Base-by-base conservation (phyloP, 2,113 vertebrate species). In the Myodes glareolus region DNA sequence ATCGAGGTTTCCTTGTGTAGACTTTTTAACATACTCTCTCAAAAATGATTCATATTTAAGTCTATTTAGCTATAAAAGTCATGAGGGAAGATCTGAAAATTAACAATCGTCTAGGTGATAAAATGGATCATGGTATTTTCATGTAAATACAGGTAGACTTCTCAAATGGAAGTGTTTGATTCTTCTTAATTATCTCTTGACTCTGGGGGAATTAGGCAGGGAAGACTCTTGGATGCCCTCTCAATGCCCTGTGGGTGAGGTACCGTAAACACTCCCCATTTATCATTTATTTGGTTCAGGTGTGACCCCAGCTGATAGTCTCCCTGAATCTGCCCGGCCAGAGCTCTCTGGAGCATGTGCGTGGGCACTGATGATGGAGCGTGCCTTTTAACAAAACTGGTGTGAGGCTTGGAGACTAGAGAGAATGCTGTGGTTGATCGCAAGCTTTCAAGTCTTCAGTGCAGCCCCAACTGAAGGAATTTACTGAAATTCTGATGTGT, bases 391-490 rank as follows among this genome's bases (percentile, higher is more conserved):
- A 58, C 65, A 67, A 67, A 67, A 67, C 13, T 68, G 67, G 67
- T 68, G 13, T 33, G 67, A 68, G 11, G 0, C n/a, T 82, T 5
- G 55, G 2, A 11, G 23, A 21, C 36, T 13, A 17, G 58, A 70
- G 72, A 33, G 47, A 16, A 4, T 0, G 13, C 42, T 27, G 0
- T 0, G 16, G 25, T 42, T 4, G 73, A 47, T 19, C 6, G 6
- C 4, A 33, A 31, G 6, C 7, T 2, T 7, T 1, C 3, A 0
- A 2, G 31, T 29, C 0, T 25, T 47, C 17, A 3, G 8, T 0
- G 0, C 23, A 1, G 67, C 7, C 16, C 55, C 2, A 25, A 36
- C 9, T 4, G 33, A 52, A 72, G 39, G 80, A 10, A 29, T 36
- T 12, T 21, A 31, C 7, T 6, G 12, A 2, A 12, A 1, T 6